Base-by-base conservation (phyloP, 35 echinoderm and acorn worm species). In the Eucidaris tribuloides region DNA sequence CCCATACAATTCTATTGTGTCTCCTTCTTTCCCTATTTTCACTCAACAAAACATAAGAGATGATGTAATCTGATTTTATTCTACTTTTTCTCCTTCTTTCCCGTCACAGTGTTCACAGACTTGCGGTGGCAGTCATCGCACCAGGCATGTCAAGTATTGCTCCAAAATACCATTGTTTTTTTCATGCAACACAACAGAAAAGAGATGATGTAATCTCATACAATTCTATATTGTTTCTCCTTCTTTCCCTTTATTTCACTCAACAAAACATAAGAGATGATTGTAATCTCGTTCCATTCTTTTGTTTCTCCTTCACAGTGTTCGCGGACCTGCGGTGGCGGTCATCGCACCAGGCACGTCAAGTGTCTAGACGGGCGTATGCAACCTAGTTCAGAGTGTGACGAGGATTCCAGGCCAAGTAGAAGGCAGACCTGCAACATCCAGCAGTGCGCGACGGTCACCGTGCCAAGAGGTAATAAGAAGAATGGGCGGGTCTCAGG, bases 271-370 rank as follows among this genome's bases (percentile, higher is more conserved):
- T n/a, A n/a, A n/a, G n/a, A n/a, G n/a, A n/a, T n/a, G n/a, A n/a
- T n/a, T n/a, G n/a, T n/a, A n/a, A n/a, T n/a, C n/a, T 63, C 45
- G 1, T 7, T 80, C 23, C 31, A 24, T 29, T 44, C 9, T 28
- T 83, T 39, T 83, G 1, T 2, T 71, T 45, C 30, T 37, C 62
- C 4, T 44, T 32, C 48, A 1, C 54, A 99, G 96, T 99, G 96
- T 74, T 99, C 96, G 27, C 86, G 77, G 70, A 93, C 77, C 25
- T 99, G 96, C 81, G 96, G 83, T 61, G 87, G 90, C 17, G 96
- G 96, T 28, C 76, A 71, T 44, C 72, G 87, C 25, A 99, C 82
- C 33, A 85, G 96, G 65, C 82, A 89, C 7, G 96, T 93, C 19
- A 99, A 99, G 82, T 99, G 96, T 77, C 52, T 99, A 44, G 87